These are phyloP conservation scores for Apis dorsata DNA, from an alignment of 1,140 invertebrate genomes.

Conservation along the genomic window DNA sequence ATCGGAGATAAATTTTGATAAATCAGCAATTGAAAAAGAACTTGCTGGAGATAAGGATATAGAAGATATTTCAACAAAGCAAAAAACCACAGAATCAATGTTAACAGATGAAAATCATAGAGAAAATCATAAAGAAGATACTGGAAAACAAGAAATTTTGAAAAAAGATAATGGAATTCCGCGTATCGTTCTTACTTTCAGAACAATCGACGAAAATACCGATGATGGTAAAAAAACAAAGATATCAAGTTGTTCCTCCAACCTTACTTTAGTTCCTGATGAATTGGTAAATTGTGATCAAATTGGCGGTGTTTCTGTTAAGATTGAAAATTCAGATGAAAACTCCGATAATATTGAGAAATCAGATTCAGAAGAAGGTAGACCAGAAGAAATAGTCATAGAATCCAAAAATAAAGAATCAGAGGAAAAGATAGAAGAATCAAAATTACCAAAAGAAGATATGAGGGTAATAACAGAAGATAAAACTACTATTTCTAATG, in stretches of 20 bases:
- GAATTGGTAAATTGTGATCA: constrained; percentile 75
- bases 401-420: constrained; percentile 19
- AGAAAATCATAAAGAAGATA: constrained; percentile 50
- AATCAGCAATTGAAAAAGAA: constrained; percentile 36
- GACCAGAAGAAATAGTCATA: constrained; percentile 44
- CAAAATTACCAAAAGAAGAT: constrained; percentile 25
- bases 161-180: constrained; percentile 74
- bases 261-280: constrained; percentile 75
- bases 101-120: constrained; percentile 52
- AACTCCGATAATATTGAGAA: constrained; percentile 70
- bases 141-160: constrained; percentile 52
- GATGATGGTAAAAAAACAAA: constrained; percentile 77
- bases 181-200: constrained; percentile 77
- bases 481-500: constrained; percentile 25
- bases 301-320: constrained; percentile 77
- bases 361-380: constrained; percentile 67
- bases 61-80: constrained; percentile 6
- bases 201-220: constrained; percentile 78
- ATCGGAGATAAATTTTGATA: background rate
- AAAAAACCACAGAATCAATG: background rate
- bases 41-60: constrained; percentile 25
- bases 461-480: constrained; percentile 28
- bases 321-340: constrained; percentile 76
- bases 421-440: constrained; percentile 12
- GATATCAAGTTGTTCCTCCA: constrained; percentile 77